Base-by-base conservation (phyloP, 2,888 invertebrate species). In the Bellardia bayeri region DNA sequence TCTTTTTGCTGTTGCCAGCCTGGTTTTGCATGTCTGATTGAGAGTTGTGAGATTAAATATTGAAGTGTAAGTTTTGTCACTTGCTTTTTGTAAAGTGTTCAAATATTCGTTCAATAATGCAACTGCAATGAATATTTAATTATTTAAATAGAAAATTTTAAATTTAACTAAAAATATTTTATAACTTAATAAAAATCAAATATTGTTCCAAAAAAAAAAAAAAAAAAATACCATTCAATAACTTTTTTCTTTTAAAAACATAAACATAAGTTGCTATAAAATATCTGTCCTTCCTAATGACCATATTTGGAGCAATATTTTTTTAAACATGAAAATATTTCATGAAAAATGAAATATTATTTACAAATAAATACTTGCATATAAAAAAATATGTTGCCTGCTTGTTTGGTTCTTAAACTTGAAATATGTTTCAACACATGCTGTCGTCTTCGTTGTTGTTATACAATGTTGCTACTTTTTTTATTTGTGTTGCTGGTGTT, bases 351-450 rank as follows among this genome's bases (percentile, higher is more conserved):
- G 45, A 45, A 45, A 45, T 51, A n/a, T 51, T 13, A n/a, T 51
- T 51, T 51, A 11, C n/a, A 51, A 58, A 58, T 30, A 58, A 33
- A 58, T 58, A 58, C 13, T 63, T 40, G n/a, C n/a, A 37, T 37
- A 40, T 51, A 23, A 64, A 3, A 54, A 71, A 71, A 54, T 72
- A 42, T 72, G 40, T 66, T 66, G 23, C n/a, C 45, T 66, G 14
- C 33, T 78, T 74, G 51, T 64, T 54, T 64, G 3, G 40, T 45
- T 7, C 8, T 33, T 51, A 33, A 61, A 81, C 88, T 86, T 78
- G 69, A 83, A 89, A 84, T 85, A 82, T 87, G 58, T 87, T 87
- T 82, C 89, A 89, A 89, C 90, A 85, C 51, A 75, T 84, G 64
- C 42, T 49, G 49, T 30, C 8, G 49, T 45, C 45, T 45, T 45